Evolutionary conservation across 1,140 invertebrate genomes (phyloP), one percentile per base, ranked within the genome.

Genomic region (Mizuhopecten yessoensis): DNA sequence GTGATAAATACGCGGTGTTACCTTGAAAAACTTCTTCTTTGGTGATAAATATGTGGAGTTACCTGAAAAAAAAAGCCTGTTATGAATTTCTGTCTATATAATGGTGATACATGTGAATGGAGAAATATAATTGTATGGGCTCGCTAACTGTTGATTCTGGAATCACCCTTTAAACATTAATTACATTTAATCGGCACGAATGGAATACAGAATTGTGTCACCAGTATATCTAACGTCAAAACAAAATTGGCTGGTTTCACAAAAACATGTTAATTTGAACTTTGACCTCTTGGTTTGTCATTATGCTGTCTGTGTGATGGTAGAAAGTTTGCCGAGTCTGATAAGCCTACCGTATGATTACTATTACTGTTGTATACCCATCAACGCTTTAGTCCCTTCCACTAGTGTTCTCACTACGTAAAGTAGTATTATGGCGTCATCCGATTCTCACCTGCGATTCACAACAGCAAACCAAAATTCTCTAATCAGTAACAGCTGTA

Each of bases 261-360:
- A 75, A 75, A 75, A 7, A 45, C 42, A 0, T 75, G 29, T 29
- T 75, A 29, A 11, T 75, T 75, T 75, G 57, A 75, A 75, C 57
- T 75, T 75, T 75, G 57, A 75, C 57, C 57, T 75, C 57, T 75
- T 75, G 57, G 57, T 75, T 75, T 75, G n/a, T 75, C 57, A 75
- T 75, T 29, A 29, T 75, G 57, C n/a, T 75, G 45, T 1, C 45
- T 49, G 57, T 75, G 57, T 5, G 57, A 29, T 75, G 57, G 57
- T 75, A 75, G 57, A 75, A 75, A 75, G 57, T 75, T 75, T 75
- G 57, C 57, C 57, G 23, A 75, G n/a, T 75, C 9, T 75, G 45
- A 57, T 57, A 57, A 20, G 7, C 45, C 20, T 57, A 11, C 7
- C 45, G 57, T 75, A 23, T 75, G 17, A 75, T 75, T 75, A 75